phyloP scores from a whole-genome alignment of 2,113 vertebrate genomes.

The Myiopsitta monachus region DNA sequence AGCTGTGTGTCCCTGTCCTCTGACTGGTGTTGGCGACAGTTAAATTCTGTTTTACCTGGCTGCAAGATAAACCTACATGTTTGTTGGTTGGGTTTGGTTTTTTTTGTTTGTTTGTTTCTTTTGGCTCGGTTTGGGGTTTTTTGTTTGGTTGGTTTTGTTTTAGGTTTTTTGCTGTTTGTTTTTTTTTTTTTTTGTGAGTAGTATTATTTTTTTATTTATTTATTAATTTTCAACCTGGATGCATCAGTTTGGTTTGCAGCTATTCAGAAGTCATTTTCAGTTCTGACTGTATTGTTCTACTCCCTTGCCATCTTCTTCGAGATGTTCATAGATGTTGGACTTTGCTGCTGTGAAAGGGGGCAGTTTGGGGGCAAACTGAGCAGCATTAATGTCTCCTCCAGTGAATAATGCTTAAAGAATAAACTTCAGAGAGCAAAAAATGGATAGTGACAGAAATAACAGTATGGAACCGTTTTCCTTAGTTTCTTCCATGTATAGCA shows the following conservation, averaged over 20 bases:
- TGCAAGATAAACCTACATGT: background rate
- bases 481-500: background rate
- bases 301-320: background rate
- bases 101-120: background rate
- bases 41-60: background rate
- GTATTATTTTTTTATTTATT: background rate
- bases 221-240: background rate
- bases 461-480: background rate
- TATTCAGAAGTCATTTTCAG: background rate
- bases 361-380: background rate
- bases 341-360: background rate
- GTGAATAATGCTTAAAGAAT: background rate
- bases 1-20: background rate
- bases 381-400: background rate
- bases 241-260: background rate
- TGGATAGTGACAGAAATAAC: background rate
- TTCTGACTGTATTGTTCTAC: background rate
- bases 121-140: too few relatives aligned
- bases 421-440: background rate
- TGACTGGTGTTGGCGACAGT: rapidly evolving
- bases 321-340: background rate
- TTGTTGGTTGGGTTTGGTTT: background rate
- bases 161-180: background rate
- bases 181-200: background rate
- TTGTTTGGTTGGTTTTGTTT: background rate